Evolutionary conservation across 2,888 invertebrate genomes (phyloP), one percentile per base, ranked within the genome.

Genomic region (Netelia melanura): DNA sequence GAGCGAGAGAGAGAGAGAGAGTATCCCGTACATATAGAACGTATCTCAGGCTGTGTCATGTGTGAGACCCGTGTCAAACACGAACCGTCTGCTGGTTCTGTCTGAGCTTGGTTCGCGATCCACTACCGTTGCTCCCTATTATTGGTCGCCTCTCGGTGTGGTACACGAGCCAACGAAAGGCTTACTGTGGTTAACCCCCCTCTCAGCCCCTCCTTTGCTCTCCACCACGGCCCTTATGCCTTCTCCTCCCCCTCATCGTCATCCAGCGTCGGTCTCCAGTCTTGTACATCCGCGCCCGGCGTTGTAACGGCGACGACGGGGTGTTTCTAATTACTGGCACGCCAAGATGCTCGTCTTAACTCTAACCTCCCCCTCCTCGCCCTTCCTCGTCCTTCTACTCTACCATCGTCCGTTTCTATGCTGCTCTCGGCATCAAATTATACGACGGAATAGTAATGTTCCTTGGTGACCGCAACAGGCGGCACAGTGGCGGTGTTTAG

Each of bases 261-360:
- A n/a, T 17, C 17, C 54, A n/a, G n/a, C 17, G n/a, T 54, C 14
- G 3, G 10, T 23, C 58, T 21, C 17, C 21, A 30, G 43, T 65
- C 72, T 74, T 67, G 67, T 62, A 83, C 72, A 72, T 72, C 48
- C 54, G 23, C 68, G 25, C 44, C 10, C 44, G 64, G 52, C 25
- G 65, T 62, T 74, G 78, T 74, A 68, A 58, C 61, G 25, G 58
- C 43, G 44, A 48, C 25, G 48, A 72, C 61, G 54, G 78, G 74
- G 78, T 83, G 83, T 83, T 83, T 83, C 83, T 83, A 83, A 83
- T 83, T 83, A 83, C 68, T 67, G 54, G 54, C 62, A 44, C 17
- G 21, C 78, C 72, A 78, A 74, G 68, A 79, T 52, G 68, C 56
- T 56, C 79, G 71, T 79, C 71, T 79, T 61, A 43, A 71, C 64